Base-by-base conservation (phyloP, 2,113 vertebrate species). In the Charadrius vociferus region DNA sequence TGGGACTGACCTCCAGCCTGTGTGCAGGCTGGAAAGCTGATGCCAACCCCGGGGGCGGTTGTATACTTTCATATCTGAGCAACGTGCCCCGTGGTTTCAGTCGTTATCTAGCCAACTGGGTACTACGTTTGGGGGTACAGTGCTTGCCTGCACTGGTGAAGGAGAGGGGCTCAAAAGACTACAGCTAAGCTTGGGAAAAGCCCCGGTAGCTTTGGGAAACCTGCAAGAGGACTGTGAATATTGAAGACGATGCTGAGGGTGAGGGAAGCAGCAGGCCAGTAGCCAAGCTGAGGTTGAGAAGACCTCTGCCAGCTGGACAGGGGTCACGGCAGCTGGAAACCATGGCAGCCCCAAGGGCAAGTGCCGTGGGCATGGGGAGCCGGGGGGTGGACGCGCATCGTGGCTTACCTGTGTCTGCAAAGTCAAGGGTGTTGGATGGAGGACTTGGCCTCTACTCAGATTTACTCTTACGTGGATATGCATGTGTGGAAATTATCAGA, bases 321-420 rank as follows among this genome's bases (percentile, higher is more conserved):
- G 47, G 52, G 53, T 73, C 55, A 39, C 0, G 8, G 74, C 24
- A 16, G 85, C 74, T 75, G 86, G 93, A 53, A 92, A 32, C 43
- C 58, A 71, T 49, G 6, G 5, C 39, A 43, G 58, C 32, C 32
- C 39, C 0, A 1, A 1, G 6, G 37, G 62, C 37, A 47, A 82
- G 50, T 18, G 77, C 37, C 2, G 18, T 21, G 55, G 77, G 59
- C 8, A 5, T 1, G 1, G 32, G 72, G 78, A 87, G 66, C 47
- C 1, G 34, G 55, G 37, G 36, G 12, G 30, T 1, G 9, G 79
- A 10, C 3, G 1, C 1, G 2, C 14, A 2, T 34, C 2, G 3
- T 14, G 52, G 70, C 26, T 78, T 55, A 29, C 26, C 22, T 3
- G 1, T 0, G 3, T 39, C 15, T 36, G 73, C 50, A 10, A 47